Evolutionary conservation across 1,140 invertebrate species (phyloP), one percentile per base, ranked within the genome.

Genomic region (Lerema accius): DNA sequence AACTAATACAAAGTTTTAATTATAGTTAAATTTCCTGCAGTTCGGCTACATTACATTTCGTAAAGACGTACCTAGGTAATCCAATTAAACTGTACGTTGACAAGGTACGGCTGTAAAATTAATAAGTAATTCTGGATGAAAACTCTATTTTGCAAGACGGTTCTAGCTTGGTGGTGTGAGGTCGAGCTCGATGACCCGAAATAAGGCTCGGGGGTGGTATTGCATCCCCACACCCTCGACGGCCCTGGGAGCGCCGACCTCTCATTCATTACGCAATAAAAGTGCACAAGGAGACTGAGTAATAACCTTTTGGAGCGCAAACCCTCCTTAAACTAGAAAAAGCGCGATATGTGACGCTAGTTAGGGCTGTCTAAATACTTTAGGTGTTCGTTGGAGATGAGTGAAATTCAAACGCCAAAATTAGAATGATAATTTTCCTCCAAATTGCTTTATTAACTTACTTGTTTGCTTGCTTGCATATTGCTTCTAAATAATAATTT

Each of bases 221-320:
- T 74, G 73, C 74, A 71, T 64, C 66, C 62, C 65, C 64, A 48
- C 59, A 26, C 40, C 35, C 40, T 55, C 39, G 11, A 71, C 67
- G 43, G 51, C 65, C 55, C 49, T 14, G 61, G 70, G 78, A 70
- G 70, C 74, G 76, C 69, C 80, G 77, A 83, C 80, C 82, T 82
- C 80, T 78, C 79, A 82, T 80, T 84, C 78, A 86, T 86, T 86
- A 86, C 79, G 82, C 84, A 86, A 86, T 86, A 85, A 85, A 82
- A 85, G 74, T 78, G 73, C 80, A 71, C 76, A 73, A 59, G 55
- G 45, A 67, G 63, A 61, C 39, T 42, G 59, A 65, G 59, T 62
- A 59, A 58, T 58, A 58, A 59, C 58, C 59, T 62, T 56, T 58
- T 32, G 45, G 63, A 61, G 37, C 15, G 67, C 53, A 53, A 65